Evolutionary conservation across 1,140 invertebrate genomes (phyloP).

Genomic region (Hormaphis cornu): DNA sequence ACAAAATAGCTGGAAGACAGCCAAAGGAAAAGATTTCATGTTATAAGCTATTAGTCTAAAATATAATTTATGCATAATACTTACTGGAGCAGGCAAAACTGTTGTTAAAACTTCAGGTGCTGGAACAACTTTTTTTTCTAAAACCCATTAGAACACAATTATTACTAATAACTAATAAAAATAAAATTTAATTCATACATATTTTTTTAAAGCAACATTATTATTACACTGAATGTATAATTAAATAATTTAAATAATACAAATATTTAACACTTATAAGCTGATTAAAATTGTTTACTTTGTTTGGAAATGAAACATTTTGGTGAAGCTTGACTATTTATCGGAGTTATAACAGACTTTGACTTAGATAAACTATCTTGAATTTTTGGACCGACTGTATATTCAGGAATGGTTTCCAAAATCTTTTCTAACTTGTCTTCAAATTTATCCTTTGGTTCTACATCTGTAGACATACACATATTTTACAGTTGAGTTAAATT

Average conservation of each 20-base stretch:
- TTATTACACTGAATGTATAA: too few species aligned
- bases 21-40: too few species aligned
- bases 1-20: too few species aligned
- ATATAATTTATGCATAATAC: background rate
- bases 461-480: too few species aligned
- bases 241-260: background rate
- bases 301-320: conserved; percentile 13
- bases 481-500: too few species aligned
- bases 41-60: too few species aligned
- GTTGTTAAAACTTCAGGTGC: background rate
- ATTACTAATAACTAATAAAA: background rate
- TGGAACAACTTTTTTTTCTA: conserved; percentile 14
- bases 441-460: conserved; percentile 22
- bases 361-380: background rate
- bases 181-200: background rate
- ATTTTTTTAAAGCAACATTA: too few species aligned
- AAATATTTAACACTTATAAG: background rate
- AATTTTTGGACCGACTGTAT: background rate
- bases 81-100: conserved; percentile 5
- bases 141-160: background rate
- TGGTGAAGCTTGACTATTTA: background rate
- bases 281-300: background rate
- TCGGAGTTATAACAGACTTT: background rate
- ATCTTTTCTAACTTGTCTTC: conserved; percentile 21
- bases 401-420: conserved; percentile 19